A percentile compares a stretch with the other conserved stretches of the same genome.
Evolutionary conservation across 1,140 invertebrate genomes (phyloP).

Genomic region (Piezodorus guildinii): DNA sequence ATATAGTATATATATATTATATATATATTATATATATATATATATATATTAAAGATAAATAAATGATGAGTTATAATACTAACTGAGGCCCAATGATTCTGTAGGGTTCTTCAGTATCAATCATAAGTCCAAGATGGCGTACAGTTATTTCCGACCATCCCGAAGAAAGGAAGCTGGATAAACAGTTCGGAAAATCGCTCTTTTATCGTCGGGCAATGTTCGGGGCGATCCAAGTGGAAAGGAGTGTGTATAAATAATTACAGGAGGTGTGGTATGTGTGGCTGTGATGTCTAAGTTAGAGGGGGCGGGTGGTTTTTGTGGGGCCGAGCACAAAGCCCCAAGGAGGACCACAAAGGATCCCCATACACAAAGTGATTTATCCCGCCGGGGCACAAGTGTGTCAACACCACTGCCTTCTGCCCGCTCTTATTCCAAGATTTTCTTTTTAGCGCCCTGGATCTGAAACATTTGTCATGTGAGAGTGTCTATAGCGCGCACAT

Average conservation of each 20-base stretch:
- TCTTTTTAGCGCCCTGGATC: too few relatives aligned
- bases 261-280: not conserved
- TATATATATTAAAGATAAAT: too few relatives aligned
- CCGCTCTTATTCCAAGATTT: not conserved
- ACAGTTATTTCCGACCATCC: not conserved
- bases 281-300: constrained; percentile 9
- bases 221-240: not conserved
- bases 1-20: too few relatives aligned
- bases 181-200: not conserved
- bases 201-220: constrained; percentile 7
- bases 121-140: too few relatives aligned
- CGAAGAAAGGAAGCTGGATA: not conserved
- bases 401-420: constrained; percentile 5
- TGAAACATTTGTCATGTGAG: too few relatives aligned
- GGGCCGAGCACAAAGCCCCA: not conserved
- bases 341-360: constrained; percentile 1
- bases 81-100: too few relatives aligned
- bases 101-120: too few relatives aligned
- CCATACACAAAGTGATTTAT: constrained; percentile 1
- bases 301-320: constrained; percentile 9
- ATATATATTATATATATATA: too few relatives aligned
- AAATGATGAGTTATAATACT: too few relatives aligned
- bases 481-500: too few relatives aligned
- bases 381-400: constrained; percentile 6
- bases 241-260: constrained; percentile 15